A percentile compares a stretch with the other conserved stretches of the same genome.
Conservation (phyloP, 2,888 invertebrate species). For the Mythimna albipuncta region DNA sequence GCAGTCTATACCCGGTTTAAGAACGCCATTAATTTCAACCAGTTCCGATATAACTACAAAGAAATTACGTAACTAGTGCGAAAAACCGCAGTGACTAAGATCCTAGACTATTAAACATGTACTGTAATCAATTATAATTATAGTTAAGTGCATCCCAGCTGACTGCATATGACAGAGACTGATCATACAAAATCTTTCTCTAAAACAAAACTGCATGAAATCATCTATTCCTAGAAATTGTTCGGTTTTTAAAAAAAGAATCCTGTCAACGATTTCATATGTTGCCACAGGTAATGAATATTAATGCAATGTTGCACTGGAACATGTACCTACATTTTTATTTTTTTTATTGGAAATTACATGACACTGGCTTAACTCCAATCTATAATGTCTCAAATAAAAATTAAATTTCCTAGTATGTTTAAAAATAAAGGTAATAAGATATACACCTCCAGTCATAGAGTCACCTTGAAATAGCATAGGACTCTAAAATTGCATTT, state of each 20-base stretch:
- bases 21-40: constrained; percentile 17
- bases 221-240: constrained; percentile 16
- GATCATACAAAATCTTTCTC: constrained; percentile 29
- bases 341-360: constrained; percentile 24
- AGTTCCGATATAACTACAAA: constrained; percentile 35
- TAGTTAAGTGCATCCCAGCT: constrained; percentile 17
- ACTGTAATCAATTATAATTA: constrained; percentile 35
- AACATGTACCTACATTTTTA: neutral
- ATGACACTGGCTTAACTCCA: constrained; percentile 51
- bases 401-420: constrained; percentile 23
- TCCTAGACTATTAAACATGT: constrained; percentile 24
- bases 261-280: constrained; percentile 19
- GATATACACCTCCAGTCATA: neutral
- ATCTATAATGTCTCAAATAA: constrained; percentile 39
- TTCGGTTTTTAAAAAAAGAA: constrained; percentile 11
- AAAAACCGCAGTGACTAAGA: constrained; percentile 40
- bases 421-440: constrained; percentile 30
- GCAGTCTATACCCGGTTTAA: neutral
- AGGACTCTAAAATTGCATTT: constrained; percentile 43
- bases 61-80: constrained; percentile 39
- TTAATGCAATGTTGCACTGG: constrained; percentile 7
- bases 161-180: constrained; percentile 31
- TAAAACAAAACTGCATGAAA: constrained; percentile 23
- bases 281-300: constrained; percentile 28
- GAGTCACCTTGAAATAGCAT: constrained; percentile 33